phyloP scores from a whole-genome alignment of 2,888 invertebrate species.

The Gastrophysa polygoni region DNA sequence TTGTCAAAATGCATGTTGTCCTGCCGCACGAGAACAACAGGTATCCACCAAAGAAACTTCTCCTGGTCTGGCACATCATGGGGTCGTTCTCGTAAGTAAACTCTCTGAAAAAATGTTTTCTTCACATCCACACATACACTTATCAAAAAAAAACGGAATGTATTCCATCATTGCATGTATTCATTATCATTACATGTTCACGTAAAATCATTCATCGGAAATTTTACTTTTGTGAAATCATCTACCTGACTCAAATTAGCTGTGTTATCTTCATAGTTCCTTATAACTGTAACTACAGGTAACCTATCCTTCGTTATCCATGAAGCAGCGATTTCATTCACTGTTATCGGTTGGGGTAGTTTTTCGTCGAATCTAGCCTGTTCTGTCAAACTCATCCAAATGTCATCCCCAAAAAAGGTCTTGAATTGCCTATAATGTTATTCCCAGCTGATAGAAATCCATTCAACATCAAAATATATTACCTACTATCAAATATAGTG shows the following conservation, averaged over 20 bases:
- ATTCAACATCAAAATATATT: background rate
- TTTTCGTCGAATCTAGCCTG: conserved; percentile 68
- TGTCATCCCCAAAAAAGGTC: conserved; percentile 79
- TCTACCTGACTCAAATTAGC: conserved; percentile 70
- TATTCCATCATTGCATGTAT: no score
- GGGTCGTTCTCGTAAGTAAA: conserved; percentile 74
- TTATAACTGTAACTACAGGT: conserved; percentile 73
- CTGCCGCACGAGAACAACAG: conserved; percentile 67
- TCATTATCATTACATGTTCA: no score
- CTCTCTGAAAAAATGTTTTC: conserved; percentile 59
- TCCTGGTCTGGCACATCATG: conserved; percentile 74
- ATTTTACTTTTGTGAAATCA: no score
- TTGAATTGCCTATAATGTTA: conserved; percentile 67
- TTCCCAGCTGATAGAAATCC: background rate
- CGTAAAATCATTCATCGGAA: no score
- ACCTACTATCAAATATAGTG: no score
- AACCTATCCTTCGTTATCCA: conserved; percentile 85
- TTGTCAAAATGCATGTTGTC: conserved; percentile 66
- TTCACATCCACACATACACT: no score
- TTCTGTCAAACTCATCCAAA: conserved; percentile 76
- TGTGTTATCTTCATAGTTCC: conserved; percentile 70
- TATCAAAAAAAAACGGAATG: background rate
- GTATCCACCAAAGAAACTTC: conserved; percentile 77
- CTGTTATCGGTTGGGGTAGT: conserved; percentile 63
- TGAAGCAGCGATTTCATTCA: conserved; percentile 75